Evolutionary conservation across 2,888 invertebrate species (phyloP), one percentile per base, ranked within the genome.

Genomic region (Trachelus stipa): DNA sequence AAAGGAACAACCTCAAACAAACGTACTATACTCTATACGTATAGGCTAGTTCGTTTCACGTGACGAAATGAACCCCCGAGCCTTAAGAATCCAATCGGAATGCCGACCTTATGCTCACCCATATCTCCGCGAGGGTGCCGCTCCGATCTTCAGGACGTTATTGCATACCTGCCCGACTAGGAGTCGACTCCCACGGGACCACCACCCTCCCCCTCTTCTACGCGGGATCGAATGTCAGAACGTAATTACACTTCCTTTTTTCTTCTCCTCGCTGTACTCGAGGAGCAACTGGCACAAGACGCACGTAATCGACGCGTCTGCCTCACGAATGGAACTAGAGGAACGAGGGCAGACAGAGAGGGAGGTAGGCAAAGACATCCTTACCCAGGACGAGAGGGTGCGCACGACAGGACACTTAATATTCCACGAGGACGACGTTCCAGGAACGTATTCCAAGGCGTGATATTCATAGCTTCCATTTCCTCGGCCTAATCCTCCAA

Each of bases 401-500:
- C 23, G 56, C 56, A 9, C 23, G 23, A 56, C 56, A 56, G 23
- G 56, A 56, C 56, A 84, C 88, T 89, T 88, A 89, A 89, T 89
- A 89, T 89, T 89, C 88, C 78, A 81, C 79, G 81, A 82, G 56
- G 23, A 56, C 56, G 84, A 12, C 71, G 71, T 83, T 84, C 85
- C 82, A 81, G 83, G 83, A 84, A 85, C 85, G 84, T 85, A 87
- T 86, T 85, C 85, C 81, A 79, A 83, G 83, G 78, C 82, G 84
- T 84, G 85, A 85, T 84, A 84, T 83, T 80, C 82, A 76, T 76
- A 82, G 81, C 82, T 83, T 85, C 85, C 84, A 86, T 87, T 87
- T 85, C 85, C 84, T 82, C 82, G 79, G 81, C 80, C 81, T 86
- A 85, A 87, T 87, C 83, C 85, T 80, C 83, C 75, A 85, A 88